Evolutionary conservation across 2,888 invertebrate species (phyloP).

Genomic region (Harpalus rubripes): DNA sequence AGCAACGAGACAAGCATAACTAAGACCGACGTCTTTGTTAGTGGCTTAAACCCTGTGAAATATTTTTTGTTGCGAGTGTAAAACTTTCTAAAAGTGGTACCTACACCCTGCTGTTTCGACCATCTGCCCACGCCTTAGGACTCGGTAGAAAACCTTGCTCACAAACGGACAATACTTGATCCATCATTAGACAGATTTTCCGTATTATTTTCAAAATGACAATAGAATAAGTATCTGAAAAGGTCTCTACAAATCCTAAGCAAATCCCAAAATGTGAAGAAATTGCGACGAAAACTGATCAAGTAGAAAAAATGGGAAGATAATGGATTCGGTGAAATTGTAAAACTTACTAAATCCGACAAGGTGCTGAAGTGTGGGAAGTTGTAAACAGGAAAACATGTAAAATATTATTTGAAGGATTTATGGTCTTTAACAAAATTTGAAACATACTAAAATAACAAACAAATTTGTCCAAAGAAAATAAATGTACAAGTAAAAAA

Average conservation of each 20-base stretch:
- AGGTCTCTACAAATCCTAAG: slow-evolving; percentile 43
- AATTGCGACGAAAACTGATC: slow-evolving; percentile 34
- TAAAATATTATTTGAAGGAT: background rate
- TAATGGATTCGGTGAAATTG: background rate
- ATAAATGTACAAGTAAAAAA: background rate
- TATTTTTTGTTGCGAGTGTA: slow-evolving; percentile 49
- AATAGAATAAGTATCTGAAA: slow-evolving; percentile 54
- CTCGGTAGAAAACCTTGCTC: slow-evolving; percentile 26
- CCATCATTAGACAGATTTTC: slow-evolving; percentile 70
- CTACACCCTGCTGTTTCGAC: slow-evolving; percentile 17
- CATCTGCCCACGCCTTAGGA: slow-evolving; percentile 23
- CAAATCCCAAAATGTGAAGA: slow-evolving; percentile 36
- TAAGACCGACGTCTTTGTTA: slow-evolving; percentile 54
- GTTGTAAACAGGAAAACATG: background rate
- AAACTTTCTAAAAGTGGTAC: slow-evolving; percentile 47
- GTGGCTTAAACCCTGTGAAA: background rate
- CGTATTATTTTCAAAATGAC: slow-evolving; percentile 64
- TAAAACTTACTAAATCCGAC: background rate
- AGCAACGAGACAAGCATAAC: slow-evolving; percentile 20
- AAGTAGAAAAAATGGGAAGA: slow-evolving; percentile 3
- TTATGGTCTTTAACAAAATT: background rate
- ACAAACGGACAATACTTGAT: slow-evolving; percentile 66
- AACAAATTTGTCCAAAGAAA: background rate
- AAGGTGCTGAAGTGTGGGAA: background rate
- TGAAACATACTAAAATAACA: background rate